A percentile compares a stretch with the other conserved stretches of the same genome.
Evolutionary conservation across 2,888 invertebrate species (phyloP).

Genomic region (Orthosia gothica): DNA sequence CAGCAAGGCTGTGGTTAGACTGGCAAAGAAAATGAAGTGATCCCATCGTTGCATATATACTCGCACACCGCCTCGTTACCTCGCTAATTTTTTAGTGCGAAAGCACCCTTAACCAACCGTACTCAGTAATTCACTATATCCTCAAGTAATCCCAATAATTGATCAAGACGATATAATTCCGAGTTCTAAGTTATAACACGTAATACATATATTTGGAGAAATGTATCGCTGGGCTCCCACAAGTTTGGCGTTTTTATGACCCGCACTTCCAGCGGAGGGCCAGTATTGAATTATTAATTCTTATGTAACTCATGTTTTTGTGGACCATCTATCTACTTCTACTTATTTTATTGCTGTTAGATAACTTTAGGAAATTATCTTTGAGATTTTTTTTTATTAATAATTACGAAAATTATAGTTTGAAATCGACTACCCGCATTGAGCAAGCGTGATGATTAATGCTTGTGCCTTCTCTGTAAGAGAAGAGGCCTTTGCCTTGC

Average conservation of each 20-base stretch:
- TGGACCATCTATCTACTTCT: slow-evolving; percentile 37
- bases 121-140: slow-evolving; percentile 48
- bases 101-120: background rate
- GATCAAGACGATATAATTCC: slow-evolving; percentile 51
- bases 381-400: background rate
- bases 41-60: too few relatives aligned
- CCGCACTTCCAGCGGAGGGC: slow-evolving; percentile 42
- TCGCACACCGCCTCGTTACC: too few relatives aligned
- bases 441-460: too few relatives aligned
- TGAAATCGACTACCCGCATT: too few relatives aligned
- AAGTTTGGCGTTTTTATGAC: slow-evolving; percentile 63
- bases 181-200: slow-evolving; percentile 59
- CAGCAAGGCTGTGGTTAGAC: too few relatives aligned
- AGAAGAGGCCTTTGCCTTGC: too few relatives aligned
- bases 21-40: too few relatives aligned
- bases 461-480: too few relatives aligned
- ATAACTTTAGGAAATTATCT: slow-evolving; percentile 30
- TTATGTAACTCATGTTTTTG: slow-evolving; percentile 54
- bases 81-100: too few relatives aligned
- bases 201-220: slow-evolving; percentile 63
- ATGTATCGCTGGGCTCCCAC: slow-evolving; percentile 53
- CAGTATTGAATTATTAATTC: slow-evolving; percentile 64
- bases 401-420: slow-evolving; percentile 18
- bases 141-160: slow-evolving; percentile 51
- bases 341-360: slow-evolving; percentile 31